Evolutionary conservation across 1,140 invertebrate genomes (phyloP), one percentile per base, ranked within the genome.

Genomic region (Euura lappo): DNA sequence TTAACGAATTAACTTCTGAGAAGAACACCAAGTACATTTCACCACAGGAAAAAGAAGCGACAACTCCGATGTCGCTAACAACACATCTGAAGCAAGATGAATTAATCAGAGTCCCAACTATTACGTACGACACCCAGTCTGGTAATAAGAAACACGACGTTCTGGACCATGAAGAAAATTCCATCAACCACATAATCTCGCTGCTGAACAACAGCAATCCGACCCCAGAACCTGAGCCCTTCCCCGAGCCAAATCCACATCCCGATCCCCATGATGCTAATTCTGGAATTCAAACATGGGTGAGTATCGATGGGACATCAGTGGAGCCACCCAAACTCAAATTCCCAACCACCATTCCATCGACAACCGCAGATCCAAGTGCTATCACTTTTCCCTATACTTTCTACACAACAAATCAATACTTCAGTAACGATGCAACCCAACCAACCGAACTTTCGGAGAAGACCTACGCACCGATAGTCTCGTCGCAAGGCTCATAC

Each of bases 191-290:
- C 42, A 93, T 93, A 7, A 91, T 93, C 71, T 89, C 91, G 45
- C 92, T 93, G 81, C 79, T 93, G 11, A 93, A 93, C 76, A 89
- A 91, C 28, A 90, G 88, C n/a, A 89, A 86, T 71, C 88, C 89
- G 13, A 84, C 80, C 13, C 66, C 81, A n/a, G 71, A 75, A 11
- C 45, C 74, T 60, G 51, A 60, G 13, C 75, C 84, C 78, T 2
- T 78, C 75, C 6, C 67, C 42, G 51, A 60, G 51, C 51, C 51
- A 8, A 60, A 68, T 28, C 42, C 66, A 79, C 78, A 83, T 73
- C 75, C 84, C 78, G 2, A 79, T 75, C 6, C 67, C 42, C 70
- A 87, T 85, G 42, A 80, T 82, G 10, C 8, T 83, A n/a, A 87
- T 7, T 83, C 88, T n/a, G 76, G 87, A 51, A 60, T 87, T 78